These are phyloP conservation scores for Calonectris borealis DNA, from an alignment of 2,113 vertebrate species.

Conservation along the genomic window DNA sequence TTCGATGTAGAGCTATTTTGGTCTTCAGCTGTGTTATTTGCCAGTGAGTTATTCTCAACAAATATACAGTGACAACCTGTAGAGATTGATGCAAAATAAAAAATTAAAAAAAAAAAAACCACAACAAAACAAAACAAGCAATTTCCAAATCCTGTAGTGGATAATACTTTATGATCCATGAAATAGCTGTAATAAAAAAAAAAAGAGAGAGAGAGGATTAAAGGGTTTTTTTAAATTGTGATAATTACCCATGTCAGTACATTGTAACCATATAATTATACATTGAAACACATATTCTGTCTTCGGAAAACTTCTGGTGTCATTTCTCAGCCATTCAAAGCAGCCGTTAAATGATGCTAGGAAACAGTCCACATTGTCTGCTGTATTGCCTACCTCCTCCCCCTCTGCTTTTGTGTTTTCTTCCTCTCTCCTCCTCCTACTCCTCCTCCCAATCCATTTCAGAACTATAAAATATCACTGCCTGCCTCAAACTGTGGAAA, in stretches of 20 bases:
- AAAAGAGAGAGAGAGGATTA: neutral
- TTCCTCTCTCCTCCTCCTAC: neutral
- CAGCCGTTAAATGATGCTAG: neutral
- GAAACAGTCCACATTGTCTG: neutral
- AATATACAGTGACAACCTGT: neutral
- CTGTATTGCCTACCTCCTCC: neutral
- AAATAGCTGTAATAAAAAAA: conserved; percentile 34
- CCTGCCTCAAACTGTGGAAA: neutral
- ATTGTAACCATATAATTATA: conserved; percentile 38
- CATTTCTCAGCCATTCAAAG: conserved; percentile 31
- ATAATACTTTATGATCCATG: conserved; percentile 31
- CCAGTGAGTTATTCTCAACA: neutral
- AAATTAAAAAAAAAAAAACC: neutral
- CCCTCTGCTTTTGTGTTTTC: neutral
- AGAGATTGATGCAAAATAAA: neutral
- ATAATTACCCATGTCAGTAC: conserved; percentile 41
- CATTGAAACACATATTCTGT: neutral
- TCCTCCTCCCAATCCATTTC: neutral
- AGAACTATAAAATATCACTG: neutral
- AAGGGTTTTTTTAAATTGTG: neutral
- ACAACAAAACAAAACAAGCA: neutral
- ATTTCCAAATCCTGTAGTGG: conserved; percentile 35
- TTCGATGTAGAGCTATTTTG: neutral
- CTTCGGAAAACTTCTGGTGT: neutral
- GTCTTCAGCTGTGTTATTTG: neutral